Percentiles rank a stretch among this genome's conserved stretches.
These are phyloP conservation scores for Erpetoichthys calabaricus DNA, from an alignment of 2,797 vertebrate species.

Conservation along the genomic window DNA sequence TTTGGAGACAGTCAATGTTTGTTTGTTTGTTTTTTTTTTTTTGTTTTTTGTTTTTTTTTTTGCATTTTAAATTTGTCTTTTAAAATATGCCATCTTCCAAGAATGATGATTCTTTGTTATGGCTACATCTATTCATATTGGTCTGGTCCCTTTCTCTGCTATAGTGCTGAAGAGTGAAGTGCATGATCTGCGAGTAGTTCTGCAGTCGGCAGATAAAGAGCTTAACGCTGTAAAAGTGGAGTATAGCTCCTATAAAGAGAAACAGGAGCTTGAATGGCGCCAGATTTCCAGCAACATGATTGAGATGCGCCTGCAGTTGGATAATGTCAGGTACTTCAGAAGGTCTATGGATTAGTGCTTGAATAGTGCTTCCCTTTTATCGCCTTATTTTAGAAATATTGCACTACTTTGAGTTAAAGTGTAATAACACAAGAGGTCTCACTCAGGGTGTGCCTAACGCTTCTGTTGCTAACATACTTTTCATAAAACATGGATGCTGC, in stretches of 20 bases:
- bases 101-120: background rate
- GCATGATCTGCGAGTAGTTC: constrained; percentile 69
- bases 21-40: background rate
- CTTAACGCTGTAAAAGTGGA: constrained; percentile 52
- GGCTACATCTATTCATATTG: background rate
- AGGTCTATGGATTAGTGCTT: background rate
- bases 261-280: constrained; percentile 59
- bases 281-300: constrained; percentile 67
- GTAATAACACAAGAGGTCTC: too few species aligned
- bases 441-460: too few species aligned
- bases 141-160: background rate
- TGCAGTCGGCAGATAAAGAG: constrained; percentile 84
- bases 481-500: too few species aligned
- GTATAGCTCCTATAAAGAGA: constrained; percentile 40
- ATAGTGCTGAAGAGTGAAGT: constrained; percentile 76
- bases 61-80: background rate
- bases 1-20: too few species aligned
- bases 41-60: background rate
- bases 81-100: background rate
- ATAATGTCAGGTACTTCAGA: constrained; percentile 65
- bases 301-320: constrained; percentile 70
- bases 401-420: background rate
- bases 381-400: background rate
- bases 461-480: too few species aligned
- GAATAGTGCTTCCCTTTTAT: background rate